Percentiles rank a stretch among this genome's conserved stretches.
phyloP scores from a whole-genome alignment of 2,113 vertebrate species.

The Carassius carassius region DNA sequence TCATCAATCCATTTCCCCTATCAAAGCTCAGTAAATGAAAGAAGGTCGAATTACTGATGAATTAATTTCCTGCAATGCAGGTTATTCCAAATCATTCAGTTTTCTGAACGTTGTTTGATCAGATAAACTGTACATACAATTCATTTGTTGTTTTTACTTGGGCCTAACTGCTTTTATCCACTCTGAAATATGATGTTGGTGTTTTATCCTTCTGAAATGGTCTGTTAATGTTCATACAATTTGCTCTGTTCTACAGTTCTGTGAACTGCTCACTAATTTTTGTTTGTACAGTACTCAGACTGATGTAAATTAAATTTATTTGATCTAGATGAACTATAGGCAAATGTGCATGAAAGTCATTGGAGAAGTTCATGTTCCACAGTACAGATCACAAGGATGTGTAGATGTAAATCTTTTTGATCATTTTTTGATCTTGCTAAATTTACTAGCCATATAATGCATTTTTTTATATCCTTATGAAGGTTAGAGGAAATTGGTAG shows the following conservation, averaged over 20 bases:
- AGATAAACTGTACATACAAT: constrained; percentile 2
- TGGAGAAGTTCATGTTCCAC: background rate
- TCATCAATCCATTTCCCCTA: constrained; percentile 20
- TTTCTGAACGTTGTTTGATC: constrained; percentile 37
- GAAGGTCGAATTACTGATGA: background rate
- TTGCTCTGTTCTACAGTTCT: background rate
- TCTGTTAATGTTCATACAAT: background rate
- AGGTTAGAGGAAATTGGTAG: background rate
- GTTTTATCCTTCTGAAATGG: constrained; percentile 12
- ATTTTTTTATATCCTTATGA: background rate
- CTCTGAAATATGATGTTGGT: background rate
- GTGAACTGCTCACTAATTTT: constrained; percentile 28
- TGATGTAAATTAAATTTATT: constrained; percentile 18
- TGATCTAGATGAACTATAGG: constrained; percentile 2
- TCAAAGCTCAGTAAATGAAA: constrained; percentile 35
- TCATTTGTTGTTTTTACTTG: background rate
- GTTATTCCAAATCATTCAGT: constrained; percentile 35
- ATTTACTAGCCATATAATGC: background rate
- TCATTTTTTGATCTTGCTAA: constrained; percentile 9
- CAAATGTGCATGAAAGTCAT: constrained; percentile 10
- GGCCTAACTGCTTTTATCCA: constrained; percentile 19
- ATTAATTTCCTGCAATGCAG: constrained; percentile 13
- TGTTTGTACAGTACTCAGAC: constrained; percentile 33
- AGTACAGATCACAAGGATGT: background rate
- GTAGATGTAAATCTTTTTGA: background rate